phyloP scores from a whole-genome alignment of 2,113 vertebrate species.

The Ardeotis arabs region DNA sequence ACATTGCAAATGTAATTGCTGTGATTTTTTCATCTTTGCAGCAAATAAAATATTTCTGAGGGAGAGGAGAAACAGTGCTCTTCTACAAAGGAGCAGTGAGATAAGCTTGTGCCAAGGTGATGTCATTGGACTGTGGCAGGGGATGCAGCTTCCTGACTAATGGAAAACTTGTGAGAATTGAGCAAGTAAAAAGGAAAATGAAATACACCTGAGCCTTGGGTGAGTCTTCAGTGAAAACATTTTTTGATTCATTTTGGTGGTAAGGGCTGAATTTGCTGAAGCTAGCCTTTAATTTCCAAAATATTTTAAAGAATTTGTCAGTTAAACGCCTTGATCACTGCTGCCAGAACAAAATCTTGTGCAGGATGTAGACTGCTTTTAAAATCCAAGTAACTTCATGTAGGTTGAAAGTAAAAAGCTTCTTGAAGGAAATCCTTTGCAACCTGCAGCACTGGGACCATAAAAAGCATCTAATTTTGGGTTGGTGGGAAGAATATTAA shows the following conservation, averaged over 20 bases:
- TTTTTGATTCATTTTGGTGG: not conserved
- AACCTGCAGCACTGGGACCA: not conserved
- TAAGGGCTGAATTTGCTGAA: not conserved
- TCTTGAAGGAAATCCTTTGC: conserved; percentile 5
- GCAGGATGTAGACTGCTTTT: conserved; percentile 11
- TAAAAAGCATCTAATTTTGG: conserved; percentile 11
- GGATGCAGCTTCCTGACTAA: not conserved
- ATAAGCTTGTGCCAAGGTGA: not conserved
- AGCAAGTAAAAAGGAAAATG: not conserved
- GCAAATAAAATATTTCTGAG: conserved; percentile 17
- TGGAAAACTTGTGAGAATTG: not conserved
- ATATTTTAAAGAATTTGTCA: not conserved
- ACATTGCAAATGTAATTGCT: not conserved
- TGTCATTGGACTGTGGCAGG: not conserved
- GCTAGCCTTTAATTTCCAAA: not conserved
- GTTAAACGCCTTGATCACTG: not conserved
- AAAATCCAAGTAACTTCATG: not conserved
- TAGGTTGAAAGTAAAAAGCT: not conserved
- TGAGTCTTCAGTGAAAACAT: conserved; percentile 24
- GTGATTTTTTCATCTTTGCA: not conserved
- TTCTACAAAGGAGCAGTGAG: not conserved
- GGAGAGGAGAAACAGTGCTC: not conserved
- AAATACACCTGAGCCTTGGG: not conserved
- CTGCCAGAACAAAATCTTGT: conserved; percentile 10
- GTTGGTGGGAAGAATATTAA: conserved; percentile 13